Evolutionary conservation across 2,797 vertebrate genomes (phyloP).

Genomic region (Tragelaphus eurycerus): DNA sequence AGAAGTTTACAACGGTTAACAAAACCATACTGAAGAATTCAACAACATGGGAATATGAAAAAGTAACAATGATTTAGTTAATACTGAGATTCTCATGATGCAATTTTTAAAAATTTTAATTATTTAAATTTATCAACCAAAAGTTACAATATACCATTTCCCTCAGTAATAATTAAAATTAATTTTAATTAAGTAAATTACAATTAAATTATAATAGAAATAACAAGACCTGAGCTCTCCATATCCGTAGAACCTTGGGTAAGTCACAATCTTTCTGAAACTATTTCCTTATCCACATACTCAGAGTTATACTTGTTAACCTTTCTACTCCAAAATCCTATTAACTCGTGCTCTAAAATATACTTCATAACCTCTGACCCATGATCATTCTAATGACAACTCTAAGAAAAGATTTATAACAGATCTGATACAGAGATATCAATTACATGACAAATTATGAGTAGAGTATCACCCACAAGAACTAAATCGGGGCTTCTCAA

Average conservation of each 20-base stretch:
- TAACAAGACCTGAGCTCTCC: neutral
- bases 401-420: neutral
- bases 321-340: slow-evolving; percentile 24
- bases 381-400: neutral
- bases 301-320: neutral
- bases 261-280: slow-evolving; percentile 18
- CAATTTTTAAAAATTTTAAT: neutral
- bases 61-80: neutral
- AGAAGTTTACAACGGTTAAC: slow-evolving; percentile 1
- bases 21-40: slow-evolving; percentile 22
- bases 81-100: neutral
- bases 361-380: neutral
- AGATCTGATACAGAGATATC: neutral
- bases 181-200: slow-evolving; percentile 39
- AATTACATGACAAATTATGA: neutral
- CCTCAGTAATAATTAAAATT: slow-evolving; percentile 7
- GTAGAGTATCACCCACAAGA: slow-evolving; percentile 10
- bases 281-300: neutral
- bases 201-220: slow-evolving; percentile 28
- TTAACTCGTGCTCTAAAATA: neutral
- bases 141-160: slow-evolving; percentile 5
- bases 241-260: neutral
- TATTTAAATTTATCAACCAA: neutral
- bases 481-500: slow-evolving; percentile 15
- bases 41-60: neutral